Percentiles rank a stretch among this genome's conserved stretches.
Evolutionary conservation across 2,797 vertebrate species (phyloP).

Genomic region (Falco cherrug): DNA sequence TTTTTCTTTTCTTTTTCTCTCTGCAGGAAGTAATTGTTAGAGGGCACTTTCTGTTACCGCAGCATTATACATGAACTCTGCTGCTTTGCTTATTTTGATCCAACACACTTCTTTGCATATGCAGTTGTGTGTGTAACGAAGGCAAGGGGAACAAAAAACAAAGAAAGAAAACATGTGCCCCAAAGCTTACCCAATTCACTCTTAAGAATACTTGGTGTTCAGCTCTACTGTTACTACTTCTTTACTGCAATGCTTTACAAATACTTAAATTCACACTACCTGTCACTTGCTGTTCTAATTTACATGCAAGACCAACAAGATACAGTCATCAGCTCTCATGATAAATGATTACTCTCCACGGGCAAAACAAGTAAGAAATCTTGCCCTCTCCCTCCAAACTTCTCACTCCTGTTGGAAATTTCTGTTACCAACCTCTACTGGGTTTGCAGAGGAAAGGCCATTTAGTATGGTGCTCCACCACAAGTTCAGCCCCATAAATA

Average conservation of each 20-base stretch:
- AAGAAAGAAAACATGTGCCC: not conserved
- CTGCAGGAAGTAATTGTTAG: not conserved
- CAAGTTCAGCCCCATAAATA: not conserved
- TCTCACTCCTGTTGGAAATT: not conserved
- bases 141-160: not conserved
- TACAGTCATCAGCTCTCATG: not conserved
- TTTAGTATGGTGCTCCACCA: not conserved
- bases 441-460: not conserved
- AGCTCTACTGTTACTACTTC: not conserved
- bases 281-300: not conserved
- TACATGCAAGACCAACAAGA: not conserved
- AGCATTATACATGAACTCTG: not conserved
- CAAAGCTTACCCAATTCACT: not conserved
- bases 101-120: not conserved
- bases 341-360: not conserved
- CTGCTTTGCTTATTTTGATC: not conserved
- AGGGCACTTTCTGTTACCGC: not conserved
- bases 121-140: not conserved
- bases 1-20: not conserved
- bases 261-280: not conserved
- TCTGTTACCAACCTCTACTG: not conserved
- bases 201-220: not conserved
- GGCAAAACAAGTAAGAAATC: not conserved
- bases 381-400: not conserved
- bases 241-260: rapidly evolving